These are phyloP conservation scores for Ptychoptera contaminata DNA, from an alignment of 2,888 invertebrate species.

Conservation along the genomic window DNA sequence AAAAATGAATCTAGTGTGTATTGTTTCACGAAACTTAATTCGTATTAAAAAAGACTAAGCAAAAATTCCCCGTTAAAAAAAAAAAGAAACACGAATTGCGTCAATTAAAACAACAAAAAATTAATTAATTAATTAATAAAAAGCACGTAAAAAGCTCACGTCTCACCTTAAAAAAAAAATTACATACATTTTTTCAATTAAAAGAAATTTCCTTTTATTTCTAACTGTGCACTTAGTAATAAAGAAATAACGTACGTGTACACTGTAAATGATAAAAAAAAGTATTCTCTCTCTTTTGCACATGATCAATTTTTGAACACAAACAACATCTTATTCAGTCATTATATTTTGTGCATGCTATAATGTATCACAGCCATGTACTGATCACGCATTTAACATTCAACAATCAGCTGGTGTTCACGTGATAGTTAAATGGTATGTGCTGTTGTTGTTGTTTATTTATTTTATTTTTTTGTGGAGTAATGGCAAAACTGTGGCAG, in stretches of 20 bases:
- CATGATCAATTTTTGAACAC: constrained; percentile 6
- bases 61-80: constrained; percentile 7
- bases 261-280: constrained; percentile 3
- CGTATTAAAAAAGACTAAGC: too few relatives aligned
- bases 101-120: too few relatives aligned
- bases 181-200: too few relatives aligned
- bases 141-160: too few relatives aligned
- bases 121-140: too few relatives aligned
- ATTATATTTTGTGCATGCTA: too few relatives aligned
- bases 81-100: constrained; percentile 17
- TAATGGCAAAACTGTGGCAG: constrained; percentile 2
- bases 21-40: too few relatives aligned
- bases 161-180: too few relatives aligned
- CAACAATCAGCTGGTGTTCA: constrained; percentile 58
- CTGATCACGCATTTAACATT: constrained; percentile 32
- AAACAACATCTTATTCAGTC: too few relatives aligned
- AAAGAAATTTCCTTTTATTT: too few relatives aligned
- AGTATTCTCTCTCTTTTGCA: constrained; percentile 17
- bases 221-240: too few relatives aligned
- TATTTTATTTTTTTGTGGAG: background rate
- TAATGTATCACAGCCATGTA: constrained; percentile 11
- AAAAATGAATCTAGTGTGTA: too few relatives aligned
- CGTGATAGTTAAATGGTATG: constrained; percentile 40
- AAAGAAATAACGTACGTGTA: background rate
- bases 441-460: background rate